These are phyloP conservation scores for Artibeus jamaicensis DNA, from an alignment of 2,797 vertebrate species.

Conservation along the genomic window DNA sequence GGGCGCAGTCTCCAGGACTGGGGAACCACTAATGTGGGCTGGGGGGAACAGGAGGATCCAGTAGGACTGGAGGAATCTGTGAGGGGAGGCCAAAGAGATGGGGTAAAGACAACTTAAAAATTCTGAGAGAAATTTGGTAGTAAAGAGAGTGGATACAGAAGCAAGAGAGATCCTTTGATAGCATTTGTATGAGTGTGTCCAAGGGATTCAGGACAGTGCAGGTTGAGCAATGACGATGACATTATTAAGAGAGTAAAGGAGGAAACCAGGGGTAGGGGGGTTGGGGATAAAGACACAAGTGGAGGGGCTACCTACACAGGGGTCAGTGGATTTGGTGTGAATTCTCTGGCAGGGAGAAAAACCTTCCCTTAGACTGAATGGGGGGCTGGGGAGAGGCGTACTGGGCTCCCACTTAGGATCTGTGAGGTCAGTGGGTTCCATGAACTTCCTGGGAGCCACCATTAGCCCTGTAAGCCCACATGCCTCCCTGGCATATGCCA, in stretches of 20 bases:
- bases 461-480: neutral
- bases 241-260: neutral
- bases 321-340: neutral
- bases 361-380: neutral
- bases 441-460: neutral
- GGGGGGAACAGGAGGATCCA: neutral
- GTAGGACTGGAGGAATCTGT: neutral
- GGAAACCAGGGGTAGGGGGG: no score
- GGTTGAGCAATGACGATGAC: neutral
- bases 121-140: neutral
- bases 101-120: neutral
- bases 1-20: neutral
- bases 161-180: neutral
- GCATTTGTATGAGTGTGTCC: neutral
- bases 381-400: neutral
- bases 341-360: neutral
- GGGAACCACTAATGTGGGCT: neutral
- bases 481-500: neutral
- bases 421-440: neutral
- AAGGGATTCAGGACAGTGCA: neutral
- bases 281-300: neutral
- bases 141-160: neutral
- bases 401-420: neutral
- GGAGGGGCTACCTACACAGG: neutral
- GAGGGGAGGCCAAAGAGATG: neutral